Conservation (phyloP, 2,797 vertebrate genomes). For the Ctenopoma kingsleyae region DNA sequence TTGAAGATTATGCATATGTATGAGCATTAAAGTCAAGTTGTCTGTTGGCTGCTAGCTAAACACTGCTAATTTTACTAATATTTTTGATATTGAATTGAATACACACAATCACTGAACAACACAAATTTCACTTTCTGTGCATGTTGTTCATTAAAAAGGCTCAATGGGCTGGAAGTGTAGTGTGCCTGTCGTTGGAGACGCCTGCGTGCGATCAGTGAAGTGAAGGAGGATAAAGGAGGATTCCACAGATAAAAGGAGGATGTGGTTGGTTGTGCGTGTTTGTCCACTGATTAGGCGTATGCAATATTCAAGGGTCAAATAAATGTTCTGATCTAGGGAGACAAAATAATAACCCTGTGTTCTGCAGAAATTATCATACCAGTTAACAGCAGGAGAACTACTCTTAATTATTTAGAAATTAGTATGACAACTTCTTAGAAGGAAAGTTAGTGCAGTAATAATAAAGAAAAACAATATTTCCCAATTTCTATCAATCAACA, state of each 20-base stretch:
- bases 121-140: slow-evolving; percentile 20
- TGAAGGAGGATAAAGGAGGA: slow-evolving; percentile 47
- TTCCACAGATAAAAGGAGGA: slow-evolving; percentile 27
- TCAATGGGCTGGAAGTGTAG: slow-evolving; percentile 38
- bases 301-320: slow-evolving; percentile 10
- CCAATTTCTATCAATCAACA: neutral
- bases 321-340: neutral
- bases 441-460: slow-evolving; percentile 15
- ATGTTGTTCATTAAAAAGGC: slow-evolving; percentile 47
- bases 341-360: slow-evolving; percentile 24
- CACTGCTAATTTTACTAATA: slow-evolving; percentile 18
- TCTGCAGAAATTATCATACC: slow-evolving; percentile 44
- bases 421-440: slow-evolving; percentile 39
- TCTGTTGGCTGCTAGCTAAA: neutral
- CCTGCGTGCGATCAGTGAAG: slow-evolving; percentile 48
- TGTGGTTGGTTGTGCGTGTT: slow-evolving; percentile 32
- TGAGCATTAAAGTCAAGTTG: slow-evolving; percentile 13
- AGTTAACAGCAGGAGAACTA: slow-evolving; percentile 29
- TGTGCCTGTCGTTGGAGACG: slow-evolving; percentile 38
- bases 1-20: slow-evolving; percentile 4
- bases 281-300: slow-evolving; percentile 18
- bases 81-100: slow-evolving; percentile 5
- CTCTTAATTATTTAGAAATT: slow-evolving; percentile 40
- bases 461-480: neutral
- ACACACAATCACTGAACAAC: slow-evolving; percentile 1